A percentile compares a stretch with the other conserved stretches of the same genome.
These are phyloP conservation scores for Progne subis DNA, from an alignment of 2,113 vertebrate genomes.

Conservation along the genomic window DNA sequence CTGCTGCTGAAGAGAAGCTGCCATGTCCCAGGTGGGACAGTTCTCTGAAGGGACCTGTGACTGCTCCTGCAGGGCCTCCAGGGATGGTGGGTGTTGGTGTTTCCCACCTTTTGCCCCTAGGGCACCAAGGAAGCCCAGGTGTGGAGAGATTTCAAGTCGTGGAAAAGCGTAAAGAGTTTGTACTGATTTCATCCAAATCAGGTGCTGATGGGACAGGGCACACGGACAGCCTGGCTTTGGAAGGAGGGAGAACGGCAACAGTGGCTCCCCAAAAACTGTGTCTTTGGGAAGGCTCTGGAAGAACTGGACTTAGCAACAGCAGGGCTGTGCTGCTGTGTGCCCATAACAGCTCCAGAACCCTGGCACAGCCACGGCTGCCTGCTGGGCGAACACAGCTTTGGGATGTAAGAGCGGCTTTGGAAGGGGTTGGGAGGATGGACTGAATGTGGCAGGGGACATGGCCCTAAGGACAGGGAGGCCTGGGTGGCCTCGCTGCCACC, in stretches of 20 bases:
- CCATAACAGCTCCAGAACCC: neutral
- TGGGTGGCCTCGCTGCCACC: neutral
- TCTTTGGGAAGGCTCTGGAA: neutral
- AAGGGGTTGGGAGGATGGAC: neutral
- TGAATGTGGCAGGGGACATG: neutral
- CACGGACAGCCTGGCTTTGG: neutral
- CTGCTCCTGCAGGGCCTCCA: neutral
- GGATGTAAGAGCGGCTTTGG: neutral
- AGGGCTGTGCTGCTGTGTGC: neutral
- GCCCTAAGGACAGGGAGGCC: neutral
- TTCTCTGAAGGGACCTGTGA: neutral
- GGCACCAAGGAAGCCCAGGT: neutral
- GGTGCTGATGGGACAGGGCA: neutral
- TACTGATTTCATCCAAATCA: neutral
- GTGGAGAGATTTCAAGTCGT: neutral
- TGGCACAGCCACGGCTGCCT: neutral
- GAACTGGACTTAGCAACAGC: neutral
- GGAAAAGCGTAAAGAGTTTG: neutral
- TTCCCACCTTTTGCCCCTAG: neutral
- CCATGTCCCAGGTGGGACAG: neutral
- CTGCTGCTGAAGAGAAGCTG: neutral
- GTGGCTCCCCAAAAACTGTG: neutral
- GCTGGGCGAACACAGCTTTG: neutral
- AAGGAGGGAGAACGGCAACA: neutral
- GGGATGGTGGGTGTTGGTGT: fast-evolving